A percentile compares a stretch with the other conserved stretches of the same genome.
Evolutionary conservation across 2,113 vertebrate genomes (phyloP).

Genomic region (Laterallus jamaicensis): DNA sequence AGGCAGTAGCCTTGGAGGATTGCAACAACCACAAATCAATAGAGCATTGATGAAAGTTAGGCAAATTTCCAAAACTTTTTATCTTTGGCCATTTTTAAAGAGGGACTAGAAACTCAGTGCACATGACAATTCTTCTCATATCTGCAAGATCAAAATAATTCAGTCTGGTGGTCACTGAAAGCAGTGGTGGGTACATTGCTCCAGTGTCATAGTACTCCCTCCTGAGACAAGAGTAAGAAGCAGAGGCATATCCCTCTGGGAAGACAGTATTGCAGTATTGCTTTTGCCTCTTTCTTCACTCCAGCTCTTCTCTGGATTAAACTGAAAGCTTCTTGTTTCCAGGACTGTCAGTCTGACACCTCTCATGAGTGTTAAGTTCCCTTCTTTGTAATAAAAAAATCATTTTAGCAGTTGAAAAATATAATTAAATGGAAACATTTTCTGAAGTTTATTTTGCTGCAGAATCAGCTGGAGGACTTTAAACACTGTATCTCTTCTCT

Average conservation of each 20-base stretch:
- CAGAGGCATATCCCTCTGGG: not conserved
- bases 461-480: not conserved
- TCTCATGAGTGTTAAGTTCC: not conserved
- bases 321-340: not conserved
- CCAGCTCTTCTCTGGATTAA: not conserved
- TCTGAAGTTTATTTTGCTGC: not conserved
- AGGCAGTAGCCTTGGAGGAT: not conserved
- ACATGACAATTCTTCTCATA: not conserved
- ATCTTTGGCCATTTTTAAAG: not conserved
- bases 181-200: fast-evolving
- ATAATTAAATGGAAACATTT: not conserved
- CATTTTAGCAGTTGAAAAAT: not conserved
- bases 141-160: not conserved
- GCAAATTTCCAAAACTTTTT: not conserved
- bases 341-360: not conserved
- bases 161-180: not conserved
- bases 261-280: not conserved
- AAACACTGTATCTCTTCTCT: not conserved
- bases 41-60: not conserved
- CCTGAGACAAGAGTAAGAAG: not conserved
- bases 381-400: not conserved
- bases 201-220: not conserved
- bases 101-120: not conserved
- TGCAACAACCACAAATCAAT: not conserved
- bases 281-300: not conserved